Conservation (phyloP, 2,797 vertebrate species). For the Argyrosomus regius region DNA sequence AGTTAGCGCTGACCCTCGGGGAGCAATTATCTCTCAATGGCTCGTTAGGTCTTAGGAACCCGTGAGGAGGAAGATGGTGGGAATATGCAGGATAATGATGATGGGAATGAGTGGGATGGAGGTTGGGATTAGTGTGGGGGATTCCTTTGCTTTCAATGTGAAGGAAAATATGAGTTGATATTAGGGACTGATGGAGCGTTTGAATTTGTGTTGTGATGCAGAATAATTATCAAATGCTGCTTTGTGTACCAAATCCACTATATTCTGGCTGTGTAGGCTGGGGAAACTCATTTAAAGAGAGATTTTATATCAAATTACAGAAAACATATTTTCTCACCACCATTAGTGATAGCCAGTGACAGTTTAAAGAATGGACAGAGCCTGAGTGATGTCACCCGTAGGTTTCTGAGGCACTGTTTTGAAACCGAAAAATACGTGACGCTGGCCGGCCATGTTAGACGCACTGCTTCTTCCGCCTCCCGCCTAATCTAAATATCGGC, state of each 20-base stretch:
- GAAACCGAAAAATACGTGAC: too few species aligned
- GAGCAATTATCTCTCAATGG: slow-evolving; percentile 73
- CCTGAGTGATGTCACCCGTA: too few species aligned
- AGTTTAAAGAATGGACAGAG: too few species aligned
- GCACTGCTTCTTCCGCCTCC: too few species aligned
- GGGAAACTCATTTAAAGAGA: background rate
- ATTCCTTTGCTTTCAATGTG: slow-evolving; percentile 23
- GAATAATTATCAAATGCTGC: slow-evolving; percentile 22
- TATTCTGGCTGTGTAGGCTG: background rate
- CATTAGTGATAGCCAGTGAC: too few species aligned
- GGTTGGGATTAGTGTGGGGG: slow-evolving; percentile 19
- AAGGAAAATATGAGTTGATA: slow-evolving; percentile 35
- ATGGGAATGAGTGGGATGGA: slow-evolving; percentile 15
- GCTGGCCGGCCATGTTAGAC: too few species aligned
- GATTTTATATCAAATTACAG: slow-evolving; percentile 1
- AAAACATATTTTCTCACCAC: background rate
- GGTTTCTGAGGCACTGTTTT: too few species aligned
- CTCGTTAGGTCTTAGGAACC: slow-evolving; percentile 64
- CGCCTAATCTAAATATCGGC: too few species aligned
- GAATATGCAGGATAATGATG: slow-evolving; percentile 32
- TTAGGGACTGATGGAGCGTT: slow-evolving; percentile 20
- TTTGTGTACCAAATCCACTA: background rate
- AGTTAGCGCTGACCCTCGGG: slow-evolving; percentile 60
- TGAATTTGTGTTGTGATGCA: slow-evolving; percentile 37
- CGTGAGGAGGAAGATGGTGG: slow-evolving; percentile 26